Conservation (phyloP, 2,113 vertebrate species). For the Patagioenas fasciata region DNA sequence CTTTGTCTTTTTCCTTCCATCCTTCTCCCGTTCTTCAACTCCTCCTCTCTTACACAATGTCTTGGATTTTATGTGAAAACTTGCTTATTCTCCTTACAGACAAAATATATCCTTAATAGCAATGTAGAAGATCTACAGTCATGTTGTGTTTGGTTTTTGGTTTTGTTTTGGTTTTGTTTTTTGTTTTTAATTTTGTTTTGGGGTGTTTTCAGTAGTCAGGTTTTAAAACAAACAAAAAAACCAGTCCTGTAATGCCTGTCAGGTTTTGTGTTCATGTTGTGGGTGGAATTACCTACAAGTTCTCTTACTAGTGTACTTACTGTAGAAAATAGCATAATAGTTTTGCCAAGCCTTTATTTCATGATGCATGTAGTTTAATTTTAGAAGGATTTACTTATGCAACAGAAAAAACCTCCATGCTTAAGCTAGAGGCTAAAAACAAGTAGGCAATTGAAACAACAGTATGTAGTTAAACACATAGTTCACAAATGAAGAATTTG, state of each 20-base stretch:
- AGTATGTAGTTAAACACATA: neutral
- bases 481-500: neutral
- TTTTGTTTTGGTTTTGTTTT: neutral
- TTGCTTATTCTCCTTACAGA: neutral
- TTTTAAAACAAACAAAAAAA: neutral
- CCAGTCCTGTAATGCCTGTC: neutral
- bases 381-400: slow-evolving; percentile 8
- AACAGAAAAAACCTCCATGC: neutral
- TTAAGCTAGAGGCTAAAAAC: neutral
- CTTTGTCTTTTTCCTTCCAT: neutral
- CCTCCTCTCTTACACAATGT: neutral
- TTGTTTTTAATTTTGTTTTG: neutral
- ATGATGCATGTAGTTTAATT: neutral
- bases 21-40: neutral
- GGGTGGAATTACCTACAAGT: slow-evolving; percentile 3
- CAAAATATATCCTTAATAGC: neutral
- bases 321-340: neutral
- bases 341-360: slow-evolving; percentile 2
- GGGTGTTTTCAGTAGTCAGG: neutral
- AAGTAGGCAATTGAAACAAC: neutral
- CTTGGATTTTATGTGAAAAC: neutral
- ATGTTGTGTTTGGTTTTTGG: neutral
- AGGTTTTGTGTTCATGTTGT: neutral
- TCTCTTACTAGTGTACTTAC: neutral
- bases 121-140: neutral